phyloP scores from a whole-genome alignment of 1,140 invertebrate species.

The Cydia strobilella region DNA sequence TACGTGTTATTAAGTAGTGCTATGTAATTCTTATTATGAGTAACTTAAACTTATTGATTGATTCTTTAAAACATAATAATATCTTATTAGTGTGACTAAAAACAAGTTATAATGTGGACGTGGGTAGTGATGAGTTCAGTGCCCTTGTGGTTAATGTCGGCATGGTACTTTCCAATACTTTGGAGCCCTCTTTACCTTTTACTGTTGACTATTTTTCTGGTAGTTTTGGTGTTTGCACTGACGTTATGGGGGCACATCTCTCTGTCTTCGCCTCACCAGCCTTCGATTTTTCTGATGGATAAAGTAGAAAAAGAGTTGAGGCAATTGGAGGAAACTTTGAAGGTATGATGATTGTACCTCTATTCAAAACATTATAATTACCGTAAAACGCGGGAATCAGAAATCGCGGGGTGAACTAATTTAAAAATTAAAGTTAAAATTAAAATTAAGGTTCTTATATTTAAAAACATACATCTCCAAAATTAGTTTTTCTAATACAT shows the following conservation, averaged over 20 bases:
- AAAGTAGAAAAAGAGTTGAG: slow-evolving; percentile 73
- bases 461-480: too few species aligned
- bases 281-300: slow-evolving; percentile 68
- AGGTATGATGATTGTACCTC: slow-evolving; percentile 47
- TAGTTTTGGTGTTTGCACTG: slow-evolving; percentile 56
- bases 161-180: slow-evolving; percentile 61
- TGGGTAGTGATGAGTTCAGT: slow-evolving; percentile 51
- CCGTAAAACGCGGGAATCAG: too few species aligned
- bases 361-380: neutral
- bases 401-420: too few species aligned
- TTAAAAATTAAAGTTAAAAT: too few species aligned
- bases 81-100: neutral
- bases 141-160: slow-evolving; percentile 51
- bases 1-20: neutral
- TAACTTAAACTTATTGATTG: slow-evolving; percentile 15
- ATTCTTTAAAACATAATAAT: slow-evolving; percentile 19
- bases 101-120: slow-evolving; percentile 49
- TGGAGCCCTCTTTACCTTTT: slow-evolving; percentile 58
- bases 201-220: slow-evolving; percentile 54
- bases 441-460: too few species aligned
- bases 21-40: neutral
- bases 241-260: slow-evolving; percentile 74
- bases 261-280: slow-evolving; percentile 76
- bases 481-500: too few species aligned
- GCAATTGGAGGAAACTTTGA: slow-evolving; percentile 63